Conservation (phyloP, 2,888 invertebrate genomes). For the Hirtodrosophila histrioides region DNA sequence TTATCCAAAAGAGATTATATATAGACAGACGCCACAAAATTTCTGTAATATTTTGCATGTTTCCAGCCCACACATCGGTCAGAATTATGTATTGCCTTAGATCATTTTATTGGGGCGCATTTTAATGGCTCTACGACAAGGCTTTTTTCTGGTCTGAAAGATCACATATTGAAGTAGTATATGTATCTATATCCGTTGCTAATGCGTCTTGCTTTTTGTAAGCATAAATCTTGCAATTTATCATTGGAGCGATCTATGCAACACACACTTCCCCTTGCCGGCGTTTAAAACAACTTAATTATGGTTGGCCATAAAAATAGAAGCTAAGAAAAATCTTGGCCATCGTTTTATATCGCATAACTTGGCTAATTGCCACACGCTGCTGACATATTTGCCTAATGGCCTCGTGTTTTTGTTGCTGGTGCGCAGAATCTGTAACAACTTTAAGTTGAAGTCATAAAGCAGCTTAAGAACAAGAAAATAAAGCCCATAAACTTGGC, state of each 20-base stretch:
- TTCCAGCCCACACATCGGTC: slow-evolving; percentile 39
- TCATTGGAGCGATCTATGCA: slow-evolving; percentile 37
- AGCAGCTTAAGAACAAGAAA: slow-evolving; percentile 34
- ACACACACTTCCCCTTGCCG: slow-evolving; percentile 1
- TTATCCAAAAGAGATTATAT: slow-evolving; percentile 5
- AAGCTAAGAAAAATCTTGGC: slow-evolving; percentile 40
- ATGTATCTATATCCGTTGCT: slow-evolving; percentile 20
- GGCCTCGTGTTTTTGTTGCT: slow-evolving; percentile 55
- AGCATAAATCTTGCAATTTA: slow-evolving; percentile 57
- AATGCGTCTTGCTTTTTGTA: slow-evolving; percentile 32
- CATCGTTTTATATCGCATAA: slow-evolving; percentile 65
- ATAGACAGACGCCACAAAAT: slow-evolving; percentile 20
- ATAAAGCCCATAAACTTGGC: slow-evolving; percentile 39
- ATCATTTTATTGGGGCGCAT: slow-evolving; percentile 36
- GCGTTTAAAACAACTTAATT: slow-evolving; percentile 63
- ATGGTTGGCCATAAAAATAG: slow-evolving; percentile 58
- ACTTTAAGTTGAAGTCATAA: slow-evolving; percentile 70
- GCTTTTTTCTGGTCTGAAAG: slow-evolving; percentile 27
- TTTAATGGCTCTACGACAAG: slow-evolving; percentile 34
- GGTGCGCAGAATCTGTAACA: slow-evolving; percentile 48
- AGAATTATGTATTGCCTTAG: slow-evolving; percentile 13
- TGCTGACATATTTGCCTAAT: slow-evolving; percentile 80
- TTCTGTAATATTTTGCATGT: slow-evolving; percentile 21
- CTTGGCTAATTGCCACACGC: slow-evolving; percentile 79
- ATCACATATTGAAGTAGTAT: slow-evolving; percentile 16